Conservation (phyloP, 2,113 vertebrate species). For the Microcebus murinus region DNA sequence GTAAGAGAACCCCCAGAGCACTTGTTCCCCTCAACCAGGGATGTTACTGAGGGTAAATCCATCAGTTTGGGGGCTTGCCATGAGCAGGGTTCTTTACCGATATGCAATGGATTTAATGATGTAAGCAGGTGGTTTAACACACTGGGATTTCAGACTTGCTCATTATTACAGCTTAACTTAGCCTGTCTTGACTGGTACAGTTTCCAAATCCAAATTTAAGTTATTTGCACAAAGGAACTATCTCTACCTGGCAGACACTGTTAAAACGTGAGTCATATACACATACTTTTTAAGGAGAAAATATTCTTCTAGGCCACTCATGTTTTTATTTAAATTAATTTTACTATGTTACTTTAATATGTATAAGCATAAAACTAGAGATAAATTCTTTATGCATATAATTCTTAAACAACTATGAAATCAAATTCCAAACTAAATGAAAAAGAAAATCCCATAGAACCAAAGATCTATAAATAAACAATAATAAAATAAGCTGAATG, state of each 20-base stretch:
- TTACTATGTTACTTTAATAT: constrained; percentile 22
- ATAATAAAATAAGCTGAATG: background rate
- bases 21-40: background rate
- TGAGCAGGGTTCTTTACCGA: background rate
- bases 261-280: background rate
- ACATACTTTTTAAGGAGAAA: constrained; percentile 30
- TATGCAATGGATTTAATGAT: background rate
- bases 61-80: background rate
- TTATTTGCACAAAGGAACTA: background rate
- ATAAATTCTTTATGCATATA: background rate
- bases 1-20: background rate
- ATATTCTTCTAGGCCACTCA: background rate
- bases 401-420: constrained; percentile 9
- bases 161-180: background rate
- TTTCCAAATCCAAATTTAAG: constrained; percentile 40
- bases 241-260: background rate
- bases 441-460: background rate
- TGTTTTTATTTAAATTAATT: constrained; percentile 44
- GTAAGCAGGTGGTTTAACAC: background rate
- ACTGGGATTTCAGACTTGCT: background rate
- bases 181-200: background rate
- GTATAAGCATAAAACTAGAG: background rate
- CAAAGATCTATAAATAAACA: constrained; percentile 38
- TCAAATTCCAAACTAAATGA: constrained; percentile 17
- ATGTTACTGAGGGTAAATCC: background rate